Evolutionary conservation across 2,888 invertebrate species (phyloP), one percentile per base, ranked within the genome.

Genomic region (Yponomeuta cagnagella): DNA sequence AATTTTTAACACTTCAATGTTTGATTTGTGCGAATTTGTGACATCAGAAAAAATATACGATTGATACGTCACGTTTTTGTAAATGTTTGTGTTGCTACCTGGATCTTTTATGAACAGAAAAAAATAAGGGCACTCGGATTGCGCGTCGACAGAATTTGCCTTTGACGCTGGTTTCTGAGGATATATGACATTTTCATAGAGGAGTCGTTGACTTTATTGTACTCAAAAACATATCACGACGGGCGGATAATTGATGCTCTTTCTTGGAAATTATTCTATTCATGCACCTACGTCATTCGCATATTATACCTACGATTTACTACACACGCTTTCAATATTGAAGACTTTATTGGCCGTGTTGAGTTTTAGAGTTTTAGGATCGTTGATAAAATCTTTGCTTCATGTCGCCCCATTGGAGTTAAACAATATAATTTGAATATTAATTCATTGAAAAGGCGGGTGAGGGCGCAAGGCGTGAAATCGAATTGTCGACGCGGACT

Each of bases 11-110:
- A 91, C 91, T 90, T 88, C 90, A 87, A 85, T 89, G 82, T 91
- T 90, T 90, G 90, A 91, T 91, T 89, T 90, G 89, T 87, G 87
- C 85, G 90, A 90, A 89, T 86, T 86, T 83, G 84, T 82, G 85
- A 86, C 85, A 85, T 82, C 78, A 76, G 79, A 88, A 86, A 87
- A 89, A 88, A 82, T 43, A 8, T 8, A 80, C 88, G 85, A 92
- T 92, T 90, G 90, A 91, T 84, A 90, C 82, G 83, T 91, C 82
- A 86, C 87, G 87, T 89, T 89, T 90, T 90, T 90, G 88, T 88
- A 81, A 82, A 83, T 90, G 87, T 90, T 90, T 89, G 89, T 84
- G 82, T 87, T 84, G 82, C 89, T 92, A 91, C 91, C 91, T 91
- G 91, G 83, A 77, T 77, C 81, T 81, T 83, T 84, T 85, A 83